Evolutionary conservation across 2,888 invertebrate genomes (phyloP), one percentile per base, ranked within the genome.

Genomic region (Mesorhabditis sp.): DNA sequence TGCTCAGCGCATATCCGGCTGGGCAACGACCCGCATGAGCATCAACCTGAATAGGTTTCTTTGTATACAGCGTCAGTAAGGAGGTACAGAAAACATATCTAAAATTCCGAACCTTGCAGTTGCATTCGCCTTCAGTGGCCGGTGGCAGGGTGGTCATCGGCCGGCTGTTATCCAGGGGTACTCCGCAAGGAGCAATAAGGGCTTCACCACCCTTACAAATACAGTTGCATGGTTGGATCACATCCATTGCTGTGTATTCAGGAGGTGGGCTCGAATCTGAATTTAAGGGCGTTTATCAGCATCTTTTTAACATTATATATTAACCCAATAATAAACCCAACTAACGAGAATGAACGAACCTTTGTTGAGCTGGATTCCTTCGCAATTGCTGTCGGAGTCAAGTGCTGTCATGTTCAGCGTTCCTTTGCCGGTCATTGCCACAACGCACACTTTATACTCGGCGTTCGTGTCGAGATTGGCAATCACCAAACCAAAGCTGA

Each of bases 361-460:
- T 62, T 74, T 70, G 69, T 73, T 69, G 28, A 80, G 68, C 4
- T 66, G 64, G 43, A 78, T 69, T n/a, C 69, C 72, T 42, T 73
- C 80, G 67, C 79, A 79, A 70, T 80, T 82, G 58, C 72, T 70
- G 13, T 78, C 73, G 62, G 73, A 67, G 4, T 69, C 69, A 61
- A 74, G 67, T 15, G 77, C 74, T 6, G 81, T 79, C 41, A 68
- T 67, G 66, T 80, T 77, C n/a, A 70, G 68, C 7, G 72, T 65
- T 42, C 71, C 43, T n/a, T 71, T 73, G 0, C 71, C 68, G 13
- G 74, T 75, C 73, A 73, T 72, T 7, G 58, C 58, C 58, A 50
- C 58, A 4, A 83, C 83, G 71, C 83, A 83, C 15, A 82, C 78
- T 5, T 74, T 77, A 70, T 82, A 83, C n/a, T 76, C 75, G 50